A percentile compares a stretch with the other conserved stretches of the same genome.
Conservation (phyloP, 2,888 invertebrate species). For the Schrankia costaestrigalis region DNA sequence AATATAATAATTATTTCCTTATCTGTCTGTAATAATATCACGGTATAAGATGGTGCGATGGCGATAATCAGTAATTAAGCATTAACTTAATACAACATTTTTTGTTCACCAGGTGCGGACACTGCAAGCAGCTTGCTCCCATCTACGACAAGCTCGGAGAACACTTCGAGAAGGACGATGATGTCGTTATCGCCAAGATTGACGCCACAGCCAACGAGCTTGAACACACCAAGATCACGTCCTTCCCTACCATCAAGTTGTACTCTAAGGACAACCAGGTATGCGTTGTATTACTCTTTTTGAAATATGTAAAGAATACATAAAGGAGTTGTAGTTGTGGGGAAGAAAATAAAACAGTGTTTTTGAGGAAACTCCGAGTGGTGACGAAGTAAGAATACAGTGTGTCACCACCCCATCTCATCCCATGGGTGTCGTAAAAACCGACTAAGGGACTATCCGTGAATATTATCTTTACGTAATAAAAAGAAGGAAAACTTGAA, state of each 20-base stretch:
- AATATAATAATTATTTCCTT: no score
- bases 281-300: not conserved
- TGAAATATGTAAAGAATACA: not conserved
- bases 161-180: constrained; percentile 91
- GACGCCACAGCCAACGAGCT: constrained; percentile 99
- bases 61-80: not conserved
- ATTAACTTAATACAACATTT: no score
- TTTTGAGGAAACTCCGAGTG: no score
- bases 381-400: no score
- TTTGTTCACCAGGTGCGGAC: constrained; percentile 85
- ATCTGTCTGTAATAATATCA: no score
- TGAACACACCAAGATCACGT: constrained; percentile 95
- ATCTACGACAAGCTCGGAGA: constrained; percentile 98
- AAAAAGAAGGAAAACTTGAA: no score
- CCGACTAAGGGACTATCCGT: no score
- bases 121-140: constrained; percentile 98
- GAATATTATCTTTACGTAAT: no score
- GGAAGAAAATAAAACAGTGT: no score
- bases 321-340: no score
- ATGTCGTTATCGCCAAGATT: constrained; percentile 97
- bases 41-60: not conserved
- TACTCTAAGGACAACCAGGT: constrained; percentile 96
- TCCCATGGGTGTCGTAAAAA: no score
- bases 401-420: no score
- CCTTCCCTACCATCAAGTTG: constrained; percentile 96